These are phyloP conservation scores for Sus cebifrons DNA, from an alignment of 2,797 vertebrate species.

Conservation along the genomic window DNA sequence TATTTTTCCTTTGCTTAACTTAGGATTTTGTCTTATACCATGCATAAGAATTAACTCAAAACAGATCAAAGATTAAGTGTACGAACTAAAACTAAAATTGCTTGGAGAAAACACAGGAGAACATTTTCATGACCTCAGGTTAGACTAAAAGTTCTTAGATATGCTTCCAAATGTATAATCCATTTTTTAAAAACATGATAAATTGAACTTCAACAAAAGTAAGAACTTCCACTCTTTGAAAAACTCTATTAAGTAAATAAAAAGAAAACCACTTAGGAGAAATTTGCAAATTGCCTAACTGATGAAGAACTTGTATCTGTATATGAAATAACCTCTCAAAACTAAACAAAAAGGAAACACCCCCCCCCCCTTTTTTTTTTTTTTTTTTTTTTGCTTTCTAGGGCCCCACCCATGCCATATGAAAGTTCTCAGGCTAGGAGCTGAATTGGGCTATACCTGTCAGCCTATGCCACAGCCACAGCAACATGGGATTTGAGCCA, in stretches of 20 bases:
- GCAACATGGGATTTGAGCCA: no score
- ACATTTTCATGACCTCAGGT: not conserved
- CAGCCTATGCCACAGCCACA: no score
- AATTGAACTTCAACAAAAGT: not conserved
- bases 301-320: not conserved
- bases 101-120: not conserved
- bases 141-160: not conserved
- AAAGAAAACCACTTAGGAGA: slow-evolving; percentile 2
- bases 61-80: not conserved
- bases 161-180: not conserved
- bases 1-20: not conserved
- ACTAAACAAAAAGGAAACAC: not conserved
- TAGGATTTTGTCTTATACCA: not conserved
- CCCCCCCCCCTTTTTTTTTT: no score
- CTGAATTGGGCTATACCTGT: no score
- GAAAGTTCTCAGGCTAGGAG: no score
- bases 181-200: not conserved
- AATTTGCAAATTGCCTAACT: not conserved
- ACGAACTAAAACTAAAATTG: not conserved
- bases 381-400: no score
- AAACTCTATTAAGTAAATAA: not conserved
- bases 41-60: not conserved
- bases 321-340: not conserved
- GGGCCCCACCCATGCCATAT: no score
- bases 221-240: not conserved